Percentiles rank a stretch among this genome's conserved stretches.
Evolutionary conservation across 1,140 invertebrate species (phyloP).

Genomic region (Drosophila mauritiana): DNA sequence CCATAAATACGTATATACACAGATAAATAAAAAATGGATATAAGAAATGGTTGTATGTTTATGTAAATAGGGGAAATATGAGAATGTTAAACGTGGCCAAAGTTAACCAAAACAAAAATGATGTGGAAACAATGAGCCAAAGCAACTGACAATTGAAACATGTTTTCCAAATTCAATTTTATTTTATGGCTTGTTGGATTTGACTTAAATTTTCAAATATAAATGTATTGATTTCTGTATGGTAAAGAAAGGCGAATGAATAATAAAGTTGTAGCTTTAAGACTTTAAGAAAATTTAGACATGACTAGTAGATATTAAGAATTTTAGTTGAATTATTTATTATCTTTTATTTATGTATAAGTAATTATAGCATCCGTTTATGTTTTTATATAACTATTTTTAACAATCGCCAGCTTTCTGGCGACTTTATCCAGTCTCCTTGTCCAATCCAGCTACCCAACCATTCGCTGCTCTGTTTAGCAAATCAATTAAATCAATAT

Average conservation of each 20-base stretch:
- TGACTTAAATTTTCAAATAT: conserved; percentile 11
- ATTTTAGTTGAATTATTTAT: too few relatives aligned
- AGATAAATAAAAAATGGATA: conserved; percentile 46
- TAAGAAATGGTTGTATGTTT: conserved; percentile 48
- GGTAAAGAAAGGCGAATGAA: background rate
- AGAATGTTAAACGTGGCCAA: conserved; percentile 37
- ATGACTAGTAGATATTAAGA: background rate
- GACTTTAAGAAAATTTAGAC: background rate
- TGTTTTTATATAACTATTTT: too few relatives aligned
- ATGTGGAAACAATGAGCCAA: conserved; percentile 59
- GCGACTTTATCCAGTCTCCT: background rate
- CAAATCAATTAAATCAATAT: conserved; percentile 80
- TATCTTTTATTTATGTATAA: background rate
- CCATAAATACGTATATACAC: conserved; percentile 50
- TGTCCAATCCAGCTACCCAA: background rate
- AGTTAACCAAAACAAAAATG: conserved; percentile 51
- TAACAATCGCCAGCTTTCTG: background rate
- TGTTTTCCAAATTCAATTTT: conserved; percentile 45
- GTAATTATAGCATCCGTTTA: background rate
- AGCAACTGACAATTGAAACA: conserved; percentile 47
- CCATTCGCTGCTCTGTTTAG: conserved; percentile 46
- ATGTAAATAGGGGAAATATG: conserved; percentile 45
- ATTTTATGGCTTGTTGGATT: conserved; percentile 29
- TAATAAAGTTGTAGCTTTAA: background rate
- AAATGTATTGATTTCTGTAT: conserved; percentile 36